These are phyloP conservation scores for Sinodicranocentrus sp. DNA, from an alignment of 2,888 invertebrate genomes.

Conservation along the genomic window DNA sequence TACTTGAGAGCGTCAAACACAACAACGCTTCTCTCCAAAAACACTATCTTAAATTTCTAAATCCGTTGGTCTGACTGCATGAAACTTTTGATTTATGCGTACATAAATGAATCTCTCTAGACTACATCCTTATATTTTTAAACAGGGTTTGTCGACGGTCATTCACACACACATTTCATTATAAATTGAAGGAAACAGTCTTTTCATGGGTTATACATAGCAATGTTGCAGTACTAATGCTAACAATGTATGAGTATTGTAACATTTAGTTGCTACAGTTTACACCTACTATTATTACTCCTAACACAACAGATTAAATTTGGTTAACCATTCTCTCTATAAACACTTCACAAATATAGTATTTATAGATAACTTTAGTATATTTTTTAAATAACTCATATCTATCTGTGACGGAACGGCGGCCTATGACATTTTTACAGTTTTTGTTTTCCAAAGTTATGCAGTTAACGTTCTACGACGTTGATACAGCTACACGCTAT, in stretches of 20 bases:
- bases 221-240: background rate
- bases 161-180: conserved; percentile 13
- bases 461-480: background rate
- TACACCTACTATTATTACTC: background rate
- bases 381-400: background rate
- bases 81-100: background rate
- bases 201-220: conserved; percentile 61
- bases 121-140: too few species aligned
- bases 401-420: conserved; percentile 43
- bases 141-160: too few species aligned
- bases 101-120: background rate
- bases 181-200: conserved; percentile 60
- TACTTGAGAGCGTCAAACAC: too few species aligned
- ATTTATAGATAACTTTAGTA: background rate
- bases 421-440: conserved; percentile 29
- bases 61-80: conserved; percentile 25
- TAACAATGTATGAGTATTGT: conserved; percentile 49
- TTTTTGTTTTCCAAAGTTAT: background rate
- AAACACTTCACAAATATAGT: conserved; percentile 10
- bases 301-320: conserved; percentile 30
- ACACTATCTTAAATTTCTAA: too few species aligned
- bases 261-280: conserved; percentile 14
- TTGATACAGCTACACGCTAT: background rate
- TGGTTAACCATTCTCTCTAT: conserved; percentile 30
- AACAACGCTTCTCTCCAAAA: too few species aligned